Evolutionary conservation across 2,888 invertebrate species (phyloP).

Genomic region (Peribatodes rhomboidaria): DNA sequence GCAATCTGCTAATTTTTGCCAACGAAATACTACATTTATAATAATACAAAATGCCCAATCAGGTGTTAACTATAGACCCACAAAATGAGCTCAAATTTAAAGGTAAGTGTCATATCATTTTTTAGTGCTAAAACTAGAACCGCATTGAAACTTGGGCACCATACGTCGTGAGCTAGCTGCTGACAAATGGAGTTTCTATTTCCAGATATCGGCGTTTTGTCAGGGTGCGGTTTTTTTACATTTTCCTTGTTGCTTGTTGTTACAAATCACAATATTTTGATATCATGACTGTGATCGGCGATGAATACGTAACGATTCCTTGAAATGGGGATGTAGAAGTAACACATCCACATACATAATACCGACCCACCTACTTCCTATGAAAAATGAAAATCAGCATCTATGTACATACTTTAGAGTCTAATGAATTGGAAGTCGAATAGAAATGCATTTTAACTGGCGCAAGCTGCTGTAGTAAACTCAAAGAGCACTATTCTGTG

Average conservation of each 20-base stretch:
- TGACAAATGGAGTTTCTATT: slow-evolving; percentile 87
- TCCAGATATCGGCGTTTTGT: slow-evolving; percentile 84
- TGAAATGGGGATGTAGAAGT: slow-evolving; percentile 4
- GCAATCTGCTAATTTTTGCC: slow-evolving; percentile 71
- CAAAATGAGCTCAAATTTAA: slow-evolving; percentile 95
- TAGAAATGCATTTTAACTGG: slow-evolving; percentile 28
- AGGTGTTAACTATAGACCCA: slow-evolving; percentile 95
- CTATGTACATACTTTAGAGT: slow-evolving; percentile 26
- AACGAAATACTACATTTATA: slow-evolving; percentile 83
- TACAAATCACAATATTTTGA: slow-evolving; percentile 27
- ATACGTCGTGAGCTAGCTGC: slow-evolving; percentile 79
- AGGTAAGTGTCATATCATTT: slow-evolving; percentile 88
- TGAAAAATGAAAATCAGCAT: slow-evolving; percentile 25
- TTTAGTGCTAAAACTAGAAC: slow-evolving; percentile 56
- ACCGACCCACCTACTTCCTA: neutral
- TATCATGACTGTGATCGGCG: slow-evolving; percentile 17
- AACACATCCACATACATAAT: slow-evolving; percentile 6
- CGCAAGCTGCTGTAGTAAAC: slow-evolving; percentile 10
- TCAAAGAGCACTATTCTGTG: neutral
- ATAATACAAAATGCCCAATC: slow-evolving; percentile 88
- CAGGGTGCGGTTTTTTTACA: slow-evolving; percentile 80
- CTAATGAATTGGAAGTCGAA: slow-evolving; percentile 33
- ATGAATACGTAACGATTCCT: slow-evolving; percentile 26
- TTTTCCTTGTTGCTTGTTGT: slow-evolving; percentile 52
- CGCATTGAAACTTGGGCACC: slow-evolving; percentile 73